phyloP scores from a whole-genome alignment of 2,113 vertebrate species.

The Psilopogon haemacephalus region DNA sequence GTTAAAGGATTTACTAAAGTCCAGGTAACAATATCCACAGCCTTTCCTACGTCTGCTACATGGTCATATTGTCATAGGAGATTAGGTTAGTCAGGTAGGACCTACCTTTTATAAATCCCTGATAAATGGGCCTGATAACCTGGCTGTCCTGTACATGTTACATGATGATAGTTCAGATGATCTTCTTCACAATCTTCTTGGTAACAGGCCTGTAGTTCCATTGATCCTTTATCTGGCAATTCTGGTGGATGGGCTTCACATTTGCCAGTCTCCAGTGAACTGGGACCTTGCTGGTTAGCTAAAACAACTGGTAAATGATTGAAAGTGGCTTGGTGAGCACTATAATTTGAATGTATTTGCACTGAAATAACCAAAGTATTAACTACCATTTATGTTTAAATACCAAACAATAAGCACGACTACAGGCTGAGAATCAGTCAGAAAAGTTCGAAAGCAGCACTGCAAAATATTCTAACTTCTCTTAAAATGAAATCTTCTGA shows the following conservation, averaged over 20 bases:
- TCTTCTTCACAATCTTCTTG: not conserved
- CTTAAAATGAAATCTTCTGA: not conserved
- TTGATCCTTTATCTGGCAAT: accelerated
- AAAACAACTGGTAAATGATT: no score
- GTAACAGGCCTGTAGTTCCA: not conserved
- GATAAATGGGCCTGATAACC: no score
- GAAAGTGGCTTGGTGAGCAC: not conserved
- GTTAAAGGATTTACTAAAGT: no score
- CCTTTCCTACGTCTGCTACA: no score
- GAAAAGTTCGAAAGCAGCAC: not conserved
- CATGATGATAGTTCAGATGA: not conserved
- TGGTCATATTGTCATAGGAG: no score
- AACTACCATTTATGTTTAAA: not conserved
- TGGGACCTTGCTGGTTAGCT: no score
- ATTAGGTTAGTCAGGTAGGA: no score
- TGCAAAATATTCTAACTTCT: not conserved
- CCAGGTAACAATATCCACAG: no score
- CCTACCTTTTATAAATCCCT: no score
- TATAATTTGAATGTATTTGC: not conserved
- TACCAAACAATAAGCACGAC: not conserved
- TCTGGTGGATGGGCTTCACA: no score
- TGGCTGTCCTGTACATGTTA: not conserved
- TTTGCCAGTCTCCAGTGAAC: no score
- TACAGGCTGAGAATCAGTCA: not conserved
- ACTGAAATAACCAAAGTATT: not conserved